These are phyloP conservation scores for Ptilonorhynchus violaceus DNA, from an alignment of 2,113 vertebrate species.

Conservation along the genomic window DNA sequence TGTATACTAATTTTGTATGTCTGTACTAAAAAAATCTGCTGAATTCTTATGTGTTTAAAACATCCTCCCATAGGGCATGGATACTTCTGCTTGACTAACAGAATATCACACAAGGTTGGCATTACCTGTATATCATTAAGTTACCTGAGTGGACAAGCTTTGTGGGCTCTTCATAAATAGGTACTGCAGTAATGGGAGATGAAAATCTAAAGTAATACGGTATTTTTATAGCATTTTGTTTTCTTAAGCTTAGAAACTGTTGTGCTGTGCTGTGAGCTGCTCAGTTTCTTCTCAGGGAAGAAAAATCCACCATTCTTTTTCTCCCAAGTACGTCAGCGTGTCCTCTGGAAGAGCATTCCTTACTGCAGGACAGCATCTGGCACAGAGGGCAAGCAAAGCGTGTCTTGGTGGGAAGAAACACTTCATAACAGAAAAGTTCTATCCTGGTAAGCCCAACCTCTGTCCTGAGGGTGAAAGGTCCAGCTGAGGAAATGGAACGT, in stretches of 20 bases:
- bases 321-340: neutral
- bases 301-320: neutral
- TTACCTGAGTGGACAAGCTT: neutral
- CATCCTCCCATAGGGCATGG: neutral
- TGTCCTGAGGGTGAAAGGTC: neutral
- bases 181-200: neutral
- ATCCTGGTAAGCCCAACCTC: neutral
- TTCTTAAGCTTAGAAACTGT: neutral
- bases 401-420: neutral
- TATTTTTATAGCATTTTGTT: neutral
- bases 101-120: neutral
- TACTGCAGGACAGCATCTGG: conserved; percentile 1
- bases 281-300: neutral
- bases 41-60: neutral
- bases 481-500: neutral
- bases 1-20: neutral
- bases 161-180: neutral
- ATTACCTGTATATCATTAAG: neutral
- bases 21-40: neutral
- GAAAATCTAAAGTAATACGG: neutral
- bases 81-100: neutral
- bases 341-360: neutral
- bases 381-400: neutral
- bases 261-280: neutral
- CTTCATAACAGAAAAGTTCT: neutral